Evolutionary conservation across 2,888 invertebrate species (phyloP).

Genomic region (Scelioninae gen. 2): DNA sequence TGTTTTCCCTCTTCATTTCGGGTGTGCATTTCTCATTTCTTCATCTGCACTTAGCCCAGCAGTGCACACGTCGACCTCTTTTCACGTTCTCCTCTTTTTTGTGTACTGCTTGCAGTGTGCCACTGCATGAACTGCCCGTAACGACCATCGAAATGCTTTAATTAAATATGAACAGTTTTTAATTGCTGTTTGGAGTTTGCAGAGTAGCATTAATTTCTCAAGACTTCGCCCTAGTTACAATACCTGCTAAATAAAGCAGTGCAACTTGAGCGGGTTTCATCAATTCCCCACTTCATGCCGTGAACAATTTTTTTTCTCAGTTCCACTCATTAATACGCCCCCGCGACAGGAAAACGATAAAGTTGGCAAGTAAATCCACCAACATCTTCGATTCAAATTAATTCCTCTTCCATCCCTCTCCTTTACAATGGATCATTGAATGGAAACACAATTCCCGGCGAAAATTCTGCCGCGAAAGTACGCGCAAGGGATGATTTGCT

Average conservation of each 20-base stretch:
- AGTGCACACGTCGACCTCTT: constrained; percentile 58
- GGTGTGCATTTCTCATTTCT: constrained; percentile 43
- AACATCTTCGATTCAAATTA: not conserved
- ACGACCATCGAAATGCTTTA: constrained; percentile 66
- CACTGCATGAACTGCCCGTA: constrained; percentile 47
- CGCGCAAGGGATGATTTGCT: too few species aligned
- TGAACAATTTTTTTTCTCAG: constrained; percentile 48
- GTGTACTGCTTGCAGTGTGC: constrained; percentile 26
- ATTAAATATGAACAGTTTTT: constrained; percentile 71
- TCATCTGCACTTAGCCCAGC: constrained; percentile 36
- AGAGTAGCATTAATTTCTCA: constrained; percentile 65
- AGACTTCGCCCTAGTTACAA: constrained; percentile 65
- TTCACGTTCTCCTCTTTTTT: constrained; percentile 41
- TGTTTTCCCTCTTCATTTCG: constrained; percentile 37
- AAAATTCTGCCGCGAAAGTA: too few species aligned
- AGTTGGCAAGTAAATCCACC: constrained; percentile 5
- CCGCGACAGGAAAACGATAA: constrained; percentile 17
- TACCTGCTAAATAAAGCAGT: constrained; percentile 57
- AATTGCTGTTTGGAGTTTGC: constrained; percentile 64
- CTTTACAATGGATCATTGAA: too few species aligned
- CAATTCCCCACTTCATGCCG: constrained; percentile 58
- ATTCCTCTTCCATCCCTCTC: too few species aligned
- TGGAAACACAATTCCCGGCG: too few species aligned
- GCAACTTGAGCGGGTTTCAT: constrained; percentile 59
- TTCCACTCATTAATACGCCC: constrained; percentile 39